Percentiles rank a stretch among this genome's conserved stretches.
Evolutionary conservation across 2,113 vertebrate species (phyloP).

Genomic region (Limanda limanda): DNA sequence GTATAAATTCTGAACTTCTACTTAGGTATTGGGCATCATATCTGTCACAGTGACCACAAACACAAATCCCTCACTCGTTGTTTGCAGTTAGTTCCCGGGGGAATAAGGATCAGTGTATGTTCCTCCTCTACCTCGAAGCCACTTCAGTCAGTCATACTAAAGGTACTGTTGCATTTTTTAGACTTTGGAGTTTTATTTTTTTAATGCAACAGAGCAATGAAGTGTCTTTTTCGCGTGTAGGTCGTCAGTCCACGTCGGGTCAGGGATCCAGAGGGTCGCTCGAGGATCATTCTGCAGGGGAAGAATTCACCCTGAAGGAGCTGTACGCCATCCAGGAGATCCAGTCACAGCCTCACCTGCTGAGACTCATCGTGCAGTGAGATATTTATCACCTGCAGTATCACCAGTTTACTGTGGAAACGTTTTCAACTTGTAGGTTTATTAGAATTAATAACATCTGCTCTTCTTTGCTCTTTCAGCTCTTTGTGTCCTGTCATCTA

Average conservation of each 20-base stretch:
- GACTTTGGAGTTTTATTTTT: background rate
- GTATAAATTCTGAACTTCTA: too few species aligned
- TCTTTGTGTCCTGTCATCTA: conserved; percentile 97
- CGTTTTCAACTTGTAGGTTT: background rate
- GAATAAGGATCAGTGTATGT: conserved; percentile 97
- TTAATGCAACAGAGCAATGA: background rate
- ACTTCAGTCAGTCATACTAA: conserved; percentile 96
- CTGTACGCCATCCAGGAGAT: conserved; percentile 97
- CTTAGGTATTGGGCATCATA: too few species aligned
- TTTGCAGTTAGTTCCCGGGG: conserved; percentile 86
- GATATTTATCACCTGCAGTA: background rate
- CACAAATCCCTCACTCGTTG: background rate
- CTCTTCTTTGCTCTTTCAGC: conserved; percentile 73
- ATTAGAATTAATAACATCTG: background rate
- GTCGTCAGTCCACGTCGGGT: conserved; percentile 58
- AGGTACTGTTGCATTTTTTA: conserved; percentile 74
- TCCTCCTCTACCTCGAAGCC: conserved; percentile 94
- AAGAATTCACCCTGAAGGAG: conserved; percentile 95
- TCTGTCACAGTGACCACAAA: background rate
- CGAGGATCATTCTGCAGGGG: conserved; percentile 80
- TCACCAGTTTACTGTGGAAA: background rate
- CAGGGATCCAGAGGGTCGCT: conserved; percentile 80
- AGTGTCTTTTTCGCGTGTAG: conserved; percentile 21
- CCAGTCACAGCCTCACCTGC: conserved; percentile 91
- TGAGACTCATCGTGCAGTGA: conserved; percentile 81